Percentiles rank a stretch among this genome's conserved stretches.
These are phyloP conservation scores for Oreochromis spilurus DNA, from an alignment of 2,113 vertebrate genomes.

Conservation along the genomic window DNA sequence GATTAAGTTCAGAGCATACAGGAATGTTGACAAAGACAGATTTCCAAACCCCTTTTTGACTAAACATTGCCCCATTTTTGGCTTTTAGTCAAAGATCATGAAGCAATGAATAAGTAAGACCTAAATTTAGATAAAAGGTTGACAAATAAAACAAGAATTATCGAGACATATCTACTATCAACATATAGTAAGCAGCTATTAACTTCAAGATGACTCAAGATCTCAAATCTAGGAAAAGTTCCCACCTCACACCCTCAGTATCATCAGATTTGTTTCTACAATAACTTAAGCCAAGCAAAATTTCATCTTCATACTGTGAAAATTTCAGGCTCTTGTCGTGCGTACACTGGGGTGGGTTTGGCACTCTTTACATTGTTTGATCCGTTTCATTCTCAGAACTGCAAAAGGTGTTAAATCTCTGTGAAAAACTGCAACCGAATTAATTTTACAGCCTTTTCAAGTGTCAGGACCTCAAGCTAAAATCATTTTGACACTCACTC, in stretches of 20 bases:
- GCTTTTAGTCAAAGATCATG: not conserved
- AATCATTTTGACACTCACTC: rapidly evolving
- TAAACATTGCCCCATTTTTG: not conserved
- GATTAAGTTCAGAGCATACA: not conserved
- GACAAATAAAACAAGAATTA: not conserved
- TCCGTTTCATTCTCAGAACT: not conserved
- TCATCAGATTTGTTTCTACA: not conserved
- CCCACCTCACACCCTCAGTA: not conserved
- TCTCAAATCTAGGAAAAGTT: not conserved
- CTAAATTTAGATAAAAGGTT: not conserved
- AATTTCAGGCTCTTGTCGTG: not conserved
- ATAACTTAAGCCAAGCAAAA: not conserved
- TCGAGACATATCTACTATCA: not conserved
- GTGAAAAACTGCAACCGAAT: not conserved
- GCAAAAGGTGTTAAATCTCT: not conserved
- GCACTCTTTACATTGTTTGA: not conserved
- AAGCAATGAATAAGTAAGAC: not conserved
- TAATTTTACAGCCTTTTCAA: not conserved
- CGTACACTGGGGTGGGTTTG: rapidly evolving
- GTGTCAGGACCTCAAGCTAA: not conserved
- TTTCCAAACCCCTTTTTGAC: not conserved
- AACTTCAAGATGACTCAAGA: not conserved
- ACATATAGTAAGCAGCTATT: not conserved
- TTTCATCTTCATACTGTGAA: rapidly evolving
- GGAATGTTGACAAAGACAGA: not conserved